phyloP scores from a whole-genome alignment of 1,140 invertebrate species.

The Watersipora subatra region DNA sequence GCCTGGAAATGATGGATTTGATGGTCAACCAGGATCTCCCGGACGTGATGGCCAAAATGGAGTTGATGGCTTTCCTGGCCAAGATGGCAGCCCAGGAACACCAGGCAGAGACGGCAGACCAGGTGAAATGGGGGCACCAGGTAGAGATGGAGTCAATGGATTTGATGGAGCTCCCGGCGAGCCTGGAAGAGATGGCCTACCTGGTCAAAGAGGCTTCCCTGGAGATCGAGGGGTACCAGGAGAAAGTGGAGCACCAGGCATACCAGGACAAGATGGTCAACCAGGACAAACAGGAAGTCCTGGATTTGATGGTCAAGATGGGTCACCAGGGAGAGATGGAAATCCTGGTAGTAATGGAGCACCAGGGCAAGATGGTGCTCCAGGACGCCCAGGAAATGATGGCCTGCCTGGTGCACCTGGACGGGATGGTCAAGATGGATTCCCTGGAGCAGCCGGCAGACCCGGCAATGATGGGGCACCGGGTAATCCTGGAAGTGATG shows the following conservation, averaged over 20 bases:
- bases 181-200: conserved; percentile 1
- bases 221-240: conserved; percentile 55
- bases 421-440: conserved; percentile 2
- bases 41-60: background rate
- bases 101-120: background rate
- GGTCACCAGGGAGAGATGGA: background rate
- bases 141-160: conserved; percentile 11
- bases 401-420: conserved; percentile 2
- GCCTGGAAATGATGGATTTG: conserved; percentile 12
- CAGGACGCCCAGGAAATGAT: conserved; percentile 4
- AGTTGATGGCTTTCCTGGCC: background rate
- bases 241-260: conserved; percentile 44
- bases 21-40: conserved; percentile 11
- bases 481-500: conserved; percentile 40
- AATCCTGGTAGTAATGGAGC: background rate
- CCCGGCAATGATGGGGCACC: conserved; percentile 44
- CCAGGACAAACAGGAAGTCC: conserved; percentile 9
- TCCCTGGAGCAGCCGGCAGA: conserved; percentile 42
- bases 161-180: conserved; percentile 48
- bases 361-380: background rate
- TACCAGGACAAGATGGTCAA: conserved; percentile 22
- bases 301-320: background rate
- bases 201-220: background rate
- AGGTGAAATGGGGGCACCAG: conserved; percentile 6
- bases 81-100: conserved; percentile 11